phyloP scores from a whole-genome alignment of 2,797 vertebrate genomes.

The Acanthopagrus latus region DNA sequence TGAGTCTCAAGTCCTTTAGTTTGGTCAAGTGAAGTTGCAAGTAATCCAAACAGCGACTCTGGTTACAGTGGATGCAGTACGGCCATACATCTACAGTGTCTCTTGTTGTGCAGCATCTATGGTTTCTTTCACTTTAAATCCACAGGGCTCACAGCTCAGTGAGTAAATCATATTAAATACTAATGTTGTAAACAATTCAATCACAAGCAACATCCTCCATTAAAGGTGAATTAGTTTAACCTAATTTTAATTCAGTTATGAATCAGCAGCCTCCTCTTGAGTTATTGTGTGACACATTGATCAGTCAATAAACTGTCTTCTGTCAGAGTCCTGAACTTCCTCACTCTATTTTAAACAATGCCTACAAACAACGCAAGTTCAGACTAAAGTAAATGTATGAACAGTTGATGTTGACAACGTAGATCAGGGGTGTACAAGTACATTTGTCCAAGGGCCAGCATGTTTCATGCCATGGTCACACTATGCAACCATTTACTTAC shows the following conservation, averaged over 20 bases:
- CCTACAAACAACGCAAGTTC: too few species aligned
- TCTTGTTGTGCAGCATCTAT: background rate
- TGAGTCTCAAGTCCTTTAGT: too few species aligned
- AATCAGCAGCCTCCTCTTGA: background rate
- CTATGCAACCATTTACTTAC: too few species aligned
- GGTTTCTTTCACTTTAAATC: background rate
- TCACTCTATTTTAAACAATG: background rate
- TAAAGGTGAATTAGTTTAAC: background rate
- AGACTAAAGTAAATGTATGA: background rate
- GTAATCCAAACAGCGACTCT: too few species aligned
- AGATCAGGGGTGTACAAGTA: too few species aligned
- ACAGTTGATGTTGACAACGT: background rate
- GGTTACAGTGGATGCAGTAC: too few species aligned
- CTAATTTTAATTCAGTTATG: background rate
- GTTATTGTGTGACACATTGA: background rate
- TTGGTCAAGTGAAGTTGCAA: too few species aligned
- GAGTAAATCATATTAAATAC: background rate
- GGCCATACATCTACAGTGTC: too few species aligned
- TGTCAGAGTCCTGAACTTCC: background rate
- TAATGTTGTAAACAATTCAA: background rate
- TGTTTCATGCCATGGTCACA: too few species aligned
- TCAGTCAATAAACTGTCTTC: background rate
- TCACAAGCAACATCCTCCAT: conserved; percentile 1
- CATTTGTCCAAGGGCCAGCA: too few species aligned
- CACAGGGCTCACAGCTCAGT: background rate